phyloP scores from a whole-genome alignment of 2,888 invertebrate genomes.

The Tortrix viridana region DNA sequence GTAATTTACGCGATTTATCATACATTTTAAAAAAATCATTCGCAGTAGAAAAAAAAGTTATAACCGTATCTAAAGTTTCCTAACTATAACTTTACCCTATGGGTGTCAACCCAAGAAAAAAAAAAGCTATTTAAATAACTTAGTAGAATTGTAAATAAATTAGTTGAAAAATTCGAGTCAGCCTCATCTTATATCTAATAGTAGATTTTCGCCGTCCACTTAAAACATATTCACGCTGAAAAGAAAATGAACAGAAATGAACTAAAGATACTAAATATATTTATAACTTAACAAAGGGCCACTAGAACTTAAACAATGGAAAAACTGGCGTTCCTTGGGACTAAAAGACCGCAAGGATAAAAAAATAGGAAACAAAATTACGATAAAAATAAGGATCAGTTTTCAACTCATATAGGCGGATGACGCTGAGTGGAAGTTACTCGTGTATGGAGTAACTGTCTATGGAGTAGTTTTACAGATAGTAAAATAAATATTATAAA shows the following conservation, averaged over 20 bases:
- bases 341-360: neutral
- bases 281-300: neutral
- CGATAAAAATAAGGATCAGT: neutral
- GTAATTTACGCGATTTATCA: no score
- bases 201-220: constrained; percentile 6
- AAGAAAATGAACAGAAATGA: constrained; percentile 15
- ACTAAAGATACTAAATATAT: constrained; percentile 7
- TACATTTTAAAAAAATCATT: no score
- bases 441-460: no score
- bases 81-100: neutral
- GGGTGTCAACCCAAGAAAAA: neutral
- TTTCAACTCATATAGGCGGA: no score
- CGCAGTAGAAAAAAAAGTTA: no score
- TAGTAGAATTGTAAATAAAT: constrained; percentile 13
- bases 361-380: constrained; percentile 6
- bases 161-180: constrained; percentile 6
- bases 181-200: constrained; percentile 6
- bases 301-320: neutral
- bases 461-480: no score
- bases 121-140: constrained; percentile 14
- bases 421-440: no score
- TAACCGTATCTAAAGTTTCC: no score
- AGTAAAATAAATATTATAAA: no score
- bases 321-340: neutral
- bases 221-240: constrained; percentile 22